Conservation (phyloP, 2,797 vertebrate genomes). For the Limnodromus scolopaceus region DNA sequence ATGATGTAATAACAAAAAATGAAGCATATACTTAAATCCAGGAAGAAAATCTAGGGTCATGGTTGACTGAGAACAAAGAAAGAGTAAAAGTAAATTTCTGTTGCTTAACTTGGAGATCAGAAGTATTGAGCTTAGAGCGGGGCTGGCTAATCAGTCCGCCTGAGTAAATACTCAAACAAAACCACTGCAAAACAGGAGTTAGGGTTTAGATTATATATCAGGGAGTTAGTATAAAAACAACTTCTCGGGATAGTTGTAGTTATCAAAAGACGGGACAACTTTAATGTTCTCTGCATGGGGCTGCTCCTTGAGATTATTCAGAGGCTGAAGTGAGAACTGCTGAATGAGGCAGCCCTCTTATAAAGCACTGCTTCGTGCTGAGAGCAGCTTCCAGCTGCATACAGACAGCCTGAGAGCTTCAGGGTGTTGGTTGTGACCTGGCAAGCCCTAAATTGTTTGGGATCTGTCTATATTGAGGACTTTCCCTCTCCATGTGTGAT, state of each 20-base stretch:
- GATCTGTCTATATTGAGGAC: background rate
- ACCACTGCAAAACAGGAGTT: background rate
- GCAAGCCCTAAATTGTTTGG: background rate
- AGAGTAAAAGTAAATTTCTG: background rate
- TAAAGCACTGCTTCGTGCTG: background rate
- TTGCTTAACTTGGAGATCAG: background rate
- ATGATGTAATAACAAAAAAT: background rate
- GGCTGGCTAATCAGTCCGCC: background rate
- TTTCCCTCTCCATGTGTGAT: background rate
- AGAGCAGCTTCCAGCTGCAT: background rate
- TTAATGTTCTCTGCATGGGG: conserved; percentile 16
- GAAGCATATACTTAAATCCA: background rate
- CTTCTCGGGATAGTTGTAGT: background rate
- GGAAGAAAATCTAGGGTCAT: background rate
- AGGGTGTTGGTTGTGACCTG: background rate
- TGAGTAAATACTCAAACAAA: background rate
- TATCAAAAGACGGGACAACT: background rate
- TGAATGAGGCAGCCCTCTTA: background rate
- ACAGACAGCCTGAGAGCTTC: background rate
- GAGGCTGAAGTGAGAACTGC: background rate
- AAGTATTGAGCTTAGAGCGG: background rate
- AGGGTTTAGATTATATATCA: background rate
- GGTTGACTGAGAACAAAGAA: background rate
- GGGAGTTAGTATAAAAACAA: background rate
- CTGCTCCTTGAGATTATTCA: background rate